Evolutionary conservation across 2,888 invertebrate genomes (phyloP).

Genomic region (Acleris cristana): DNA sequence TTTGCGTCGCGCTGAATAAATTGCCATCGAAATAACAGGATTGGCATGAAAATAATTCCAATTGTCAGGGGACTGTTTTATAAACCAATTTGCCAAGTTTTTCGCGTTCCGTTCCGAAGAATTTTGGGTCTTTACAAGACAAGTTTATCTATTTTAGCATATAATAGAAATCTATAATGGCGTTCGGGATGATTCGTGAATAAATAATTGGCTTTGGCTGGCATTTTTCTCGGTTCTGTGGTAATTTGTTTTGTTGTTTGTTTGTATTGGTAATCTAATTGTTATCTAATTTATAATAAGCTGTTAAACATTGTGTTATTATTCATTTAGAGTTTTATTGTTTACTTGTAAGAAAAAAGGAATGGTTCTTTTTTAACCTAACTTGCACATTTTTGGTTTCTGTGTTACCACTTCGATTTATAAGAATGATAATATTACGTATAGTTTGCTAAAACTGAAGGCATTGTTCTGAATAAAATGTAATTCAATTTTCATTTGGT

Average conservation of each 20-base stretch:
- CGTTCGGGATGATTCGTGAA: constrained; percentile 5
- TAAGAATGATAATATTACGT: too few relatives aligned
- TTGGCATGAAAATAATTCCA: constrained; percentile 56
- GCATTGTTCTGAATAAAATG: too few relatives aligned
- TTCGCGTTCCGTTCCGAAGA: constrained; percentile 40
- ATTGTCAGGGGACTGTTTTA: constrained; percentile 73
- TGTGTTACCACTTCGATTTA: too few relatives aligned
- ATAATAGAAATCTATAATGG: constrained; percentile 20
- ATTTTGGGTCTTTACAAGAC: constrained; percentile 25
- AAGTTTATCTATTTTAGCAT: constrained; percentile 18
- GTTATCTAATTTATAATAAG: too few relatives aligned
- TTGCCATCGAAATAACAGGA: constrained; percentile 41
- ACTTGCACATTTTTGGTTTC: too few relatives aligned
- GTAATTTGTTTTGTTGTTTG: not conserved
- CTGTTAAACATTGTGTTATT: too few relatives aligned
- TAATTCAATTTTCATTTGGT: too few relatives aligned
- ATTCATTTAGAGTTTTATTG: too few relatives aligned
- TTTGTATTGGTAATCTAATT: not conserved
- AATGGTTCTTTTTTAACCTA: too few relatives aligned
- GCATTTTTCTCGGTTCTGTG: not conserved
- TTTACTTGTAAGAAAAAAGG: too few relatives aligned
- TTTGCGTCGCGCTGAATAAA: constrained; percentile 38
- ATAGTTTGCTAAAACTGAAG: too few relatives aligned
- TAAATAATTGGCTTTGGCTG: constrained; percentile 3
- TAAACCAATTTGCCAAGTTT: constrained; percentile 69